Evolutionary conservation across 1,140 invertebrate genomes (phyloP), one percentile per base, ranked within the genome.

Genomic region (Temnothorax longispinosus): DNA sequence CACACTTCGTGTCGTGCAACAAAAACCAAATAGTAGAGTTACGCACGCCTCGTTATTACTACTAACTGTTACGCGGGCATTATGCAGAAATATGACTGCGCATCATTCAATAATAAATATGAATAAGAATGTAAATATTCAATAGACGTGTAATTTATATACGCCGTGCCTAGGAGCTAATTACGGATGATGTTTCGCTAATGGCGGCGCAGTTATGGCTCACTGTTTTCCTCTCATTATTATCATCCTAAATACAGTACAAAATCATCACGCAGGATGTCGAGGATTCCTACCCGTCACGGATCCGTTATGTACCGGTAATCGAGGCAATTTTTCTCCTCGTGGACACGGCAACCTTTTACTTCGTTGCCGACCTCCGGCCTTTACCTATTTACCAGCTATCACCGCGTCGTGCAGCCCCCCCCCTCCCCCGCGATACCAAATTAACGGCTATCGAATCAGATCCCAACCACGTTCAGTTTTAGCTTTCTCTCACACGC

Each of bases 191-290:
- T 84, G 80, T 74, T 84, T 44, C 56, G 80, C 69, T 84, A 75
- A 84, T 62, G 54, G 58, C 69, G 35, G 21, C 67, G 27, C 38
- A 21, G 50, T 71, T 71, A 56, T 56, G 38, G 67, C 54, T 75
- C 41, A 74, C 80, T 60, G 69, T 75, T 74, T 62, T 62, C 69
- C 41, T 50, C 80, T 74, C 80, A 75, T 84, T 84, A 84, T 84
- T 84, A 84, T 84, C 80, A 62, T 84, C 80, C 80, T 84, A 84
- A 84, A 84, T 84, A 41, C 54, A 75, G 80, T 84, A 74, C 54
- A 62, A 87, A 84, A 84, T 62, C 60, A 50, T 87, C 72, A 60
- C 65, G 75, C 69, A 67, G 54, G 56, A 50, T 52, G 35, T 21
- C 38, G 47, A 69, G 60, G 44, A 78, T 90, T 86, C 21, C 62